Evolutionary conservation across 2,797 vertebrate genomes (phyloP).

Genomic region (Coregonus sp.): DNA sequence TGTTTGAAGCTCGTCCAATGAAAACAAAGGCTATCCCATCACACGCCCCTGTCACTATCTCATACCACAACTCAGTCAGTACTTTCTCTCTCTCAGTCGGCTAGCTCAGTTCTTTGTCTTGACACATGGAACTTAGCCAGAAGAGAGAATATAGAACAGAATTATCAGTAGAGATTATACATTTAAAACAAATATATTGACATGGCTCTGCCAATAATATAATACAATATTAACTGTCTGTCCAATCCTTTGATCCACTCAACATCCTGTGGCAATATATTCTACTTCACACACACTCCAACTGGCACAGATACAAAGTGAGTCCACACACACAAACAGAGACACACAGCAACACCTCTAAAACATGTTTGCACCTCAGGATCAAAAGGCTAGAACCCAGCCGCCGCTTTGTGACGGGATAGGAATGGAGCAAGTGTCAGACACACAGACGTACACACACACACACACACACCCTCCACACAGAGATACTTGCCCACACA

Average conservation of each 20-base stretch:
- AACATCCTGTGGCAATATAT: background rate
- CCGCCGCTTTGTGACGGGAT: background rate
- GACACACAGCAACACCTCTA: conserved; percentile 7
- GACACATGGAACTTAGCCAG: background rate
- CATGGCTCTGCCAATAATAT: background rate
- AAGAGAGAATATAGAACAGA: background rate
- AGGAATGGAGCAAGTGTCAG: conserved; percentile 2
- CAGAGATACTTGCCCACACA: background rate
- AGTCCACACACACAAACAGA: conserved; percentile 13
- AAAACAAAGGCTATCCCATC: conserved; percentile 16
- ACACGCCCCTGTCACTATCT: background rate
- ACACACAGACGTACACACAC: conserved; percentile 13
- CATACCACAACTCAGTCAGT: conserved; percentile 3
- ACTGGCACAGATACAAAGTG: conserved; percentile 13
- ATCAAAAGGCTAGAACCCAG: background rate
- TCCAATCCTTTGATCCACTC: background rate
- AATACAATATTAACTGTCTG: background rate
- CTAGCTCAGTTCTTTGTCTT: background rate
- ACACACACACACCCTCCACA: background rate
- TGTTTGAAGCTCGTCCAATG: conserved; percentile 5
- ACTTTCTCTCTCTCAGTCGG: background rate
- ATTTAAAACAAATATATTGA: background rate
- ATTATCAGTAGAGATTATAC: background rate
- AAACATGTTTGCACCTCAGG: background rate
- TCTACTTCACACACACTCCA: conserved; percentile 1